Percentiles rank a stretch among this genome's conserved stretches.
These are phyloP conservation scores for Pogoniulus pusillus DNA, from an alignment of 2,797 vertebrate genomes.

Conservation along the genomic window DNA sequence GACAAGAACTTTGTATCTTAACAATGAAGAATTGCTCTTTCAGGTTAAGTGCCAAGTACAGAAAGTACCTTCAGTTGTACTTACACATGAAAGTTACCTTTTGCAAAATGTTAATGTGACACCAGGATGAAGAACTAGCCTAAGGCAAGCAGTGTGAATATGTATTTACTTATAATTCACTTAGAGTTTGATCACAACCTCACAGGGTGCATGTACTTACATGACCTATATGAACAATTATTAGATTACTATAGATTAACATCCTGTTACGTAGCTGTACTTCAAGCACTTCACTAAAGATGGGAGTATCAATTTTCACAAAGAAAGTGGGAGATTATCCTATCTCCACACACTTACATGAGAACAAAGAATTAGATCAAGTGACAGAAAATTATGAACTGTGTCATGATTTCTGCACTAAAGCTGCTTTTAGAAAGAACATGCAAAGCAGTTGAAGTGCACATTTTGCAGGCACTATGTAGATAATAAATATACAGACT, in stretches of 20 bases:
- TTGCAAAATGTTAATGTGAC: not conserved
- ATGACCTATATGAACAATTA: not conserved
- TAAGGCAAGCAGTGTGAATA: constrained; percentile 2
- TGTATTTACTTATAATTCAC: not conserved
- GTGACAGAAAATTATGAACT: not conserved
- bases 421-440: not conserved
- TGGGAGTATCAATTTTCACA: not conserved
- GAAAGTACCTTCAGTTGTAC: not conserved
- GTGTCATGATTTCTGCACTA: not conserved
- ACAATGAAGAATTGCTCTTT: constrained; percentile 11
- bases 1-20: not conserved
- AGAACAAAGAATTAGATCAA: not conserved
- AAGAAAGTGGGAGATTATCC: not conserved
- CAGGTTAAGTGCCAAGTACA: not conserved
- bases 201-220: not conserved
- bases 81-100: not conserved
- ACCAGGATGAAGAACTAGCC: not conserved
- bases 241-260: not conserved
- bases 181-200: not conserved
- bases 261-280: not conserved
- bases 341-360: not conserved
- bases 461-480: not conserved
- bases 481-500: not conserved
- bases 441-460: not conserved
- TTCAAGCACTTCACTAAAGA: not conserved